Evolutionary conservation across 2,113 vertebrate species (phyloP).

Genomic region (Oreocharis arfaki): DNA sequence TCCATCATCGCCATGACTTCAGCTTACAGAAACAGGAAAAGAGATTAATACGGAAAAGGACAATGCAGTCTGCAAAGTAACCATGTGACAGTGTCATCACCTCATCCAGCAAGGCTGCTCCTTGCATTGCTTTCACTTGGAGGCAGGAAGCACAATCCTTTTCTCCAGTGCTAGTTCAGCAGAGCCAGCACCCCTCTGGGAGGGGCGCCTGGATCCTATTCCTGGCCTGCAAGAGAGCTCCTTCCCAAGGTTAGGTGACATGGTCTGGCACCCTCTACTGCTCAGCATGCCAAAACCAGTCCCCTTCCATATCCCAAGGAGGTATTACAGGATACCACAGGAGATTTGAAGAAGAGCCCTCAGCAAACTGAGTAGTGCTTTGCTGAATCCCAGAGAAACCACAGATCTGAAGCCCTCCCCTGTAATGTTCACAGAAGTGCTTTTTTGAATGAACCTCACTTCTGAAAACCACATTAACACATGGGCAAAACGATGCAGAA

Average conservation of each 20-base stretch:
- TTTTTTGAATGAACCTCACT: background rate
- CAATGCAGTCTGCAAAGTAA: background rate
- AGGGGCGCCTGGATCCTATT: background rate
- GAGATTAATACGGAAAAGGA: slow-evolving; percentile 45
- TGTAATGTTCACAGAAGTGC: background rate
- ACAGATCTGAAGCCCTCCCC: background rate
- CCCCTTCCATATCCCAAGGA: background rate
- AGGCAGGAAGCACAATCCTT: background rate
- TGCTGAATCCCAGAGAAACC: background rate
- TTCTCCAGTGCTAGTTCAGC: background rate
- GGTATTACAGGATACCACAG: background rate
- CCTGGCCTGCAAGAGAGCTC: background rate
- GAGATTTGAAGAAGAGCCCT: background rate
- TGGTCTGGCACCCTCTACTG: background rate
- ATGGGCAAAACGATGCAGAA: background rate
- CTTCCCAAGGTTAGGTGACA: background rate
- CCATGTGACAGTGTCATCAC: background rate
- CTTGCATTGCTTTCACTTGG: background rate
- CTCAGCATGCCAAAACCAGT: background rate
- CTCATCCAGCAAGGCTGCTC: background rate
- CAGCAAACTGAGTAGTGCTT: background rate
- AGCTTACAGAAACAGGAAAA: slow-evolving; percentile 33
- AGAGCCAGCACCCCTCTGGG: background rate
- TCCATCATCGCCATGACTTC: background rate
- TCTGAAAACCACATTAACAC: background rate